These are phyloP conservation scores for Galbula dea DNA, from an alignment of 2,113 vertebrate genomes.

Conservation along the genomic window DNA sequence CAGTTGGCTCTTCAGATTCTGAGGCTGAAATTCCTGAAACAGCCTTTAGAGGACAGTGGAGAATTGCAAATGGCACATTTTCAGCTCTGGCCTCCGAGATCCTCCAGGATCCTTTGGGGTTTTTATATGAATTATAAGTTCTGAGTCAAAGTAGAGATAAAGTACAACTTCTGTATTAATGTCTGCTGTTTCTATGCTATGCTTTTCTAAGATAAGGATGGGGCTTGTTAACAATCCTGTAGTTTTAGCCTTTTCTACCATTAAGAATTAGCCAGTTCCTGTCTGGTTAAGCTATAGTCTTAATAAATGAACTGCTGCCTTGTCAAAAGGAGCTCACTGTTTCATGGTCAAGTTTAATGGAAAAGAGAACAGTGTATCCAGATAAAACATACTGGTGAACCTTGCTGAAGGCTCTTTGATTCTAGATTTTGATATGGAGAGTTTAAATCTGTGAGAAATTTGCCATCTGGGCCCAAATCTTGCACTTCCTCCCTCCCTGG, in stretches of 20 bases:
- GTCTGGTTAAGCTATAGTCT: neutral
- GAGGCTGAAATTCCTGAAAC: slow-evolving; percentile 41
- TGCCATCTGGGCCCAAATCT: neutral
- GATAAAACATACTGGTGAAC: neutral
- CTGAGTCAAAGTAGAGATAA: neutral
- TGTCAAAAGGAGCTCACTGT: neutral
- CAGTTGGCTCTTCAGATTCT: neutral
- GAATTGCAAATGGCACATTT: slow-evolving; percentile 38
- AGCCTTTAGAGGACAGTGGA: slow-evolving; percentile 58
- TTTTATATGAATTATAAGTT: neutral
- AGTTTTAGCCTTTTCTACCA: neutral
- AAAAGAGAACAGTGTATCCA: neutral
- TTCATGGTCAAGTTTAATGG: neutral
- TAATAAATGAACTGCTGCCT: neutral
- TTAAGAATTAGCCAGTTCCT: neutral
- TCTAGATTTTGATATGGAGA: fast-evolving
- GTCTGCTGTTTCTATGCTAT: neutral
- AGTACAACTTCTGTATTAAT: neutral
- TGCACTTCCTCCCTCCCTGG: neutral
- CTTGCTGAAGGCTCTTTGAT: neutral
- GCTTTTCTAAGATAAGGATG: neutral
- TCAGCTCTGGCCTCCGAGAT: neutral
- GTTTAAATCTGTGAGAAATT: neutral
- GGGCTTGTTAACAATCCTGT: fast-evolving
- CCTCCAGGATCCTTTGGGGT: fast-evolving